Percentiles rank a stretch among this genome's conserved stretches.
These are phyloP conservation scores for Hydractinia symbiolongicarpus DNA, from an alignment of 30 jellyfish, hydroid and myxozoan genomes.

Conservation along the genomic window DNA sequence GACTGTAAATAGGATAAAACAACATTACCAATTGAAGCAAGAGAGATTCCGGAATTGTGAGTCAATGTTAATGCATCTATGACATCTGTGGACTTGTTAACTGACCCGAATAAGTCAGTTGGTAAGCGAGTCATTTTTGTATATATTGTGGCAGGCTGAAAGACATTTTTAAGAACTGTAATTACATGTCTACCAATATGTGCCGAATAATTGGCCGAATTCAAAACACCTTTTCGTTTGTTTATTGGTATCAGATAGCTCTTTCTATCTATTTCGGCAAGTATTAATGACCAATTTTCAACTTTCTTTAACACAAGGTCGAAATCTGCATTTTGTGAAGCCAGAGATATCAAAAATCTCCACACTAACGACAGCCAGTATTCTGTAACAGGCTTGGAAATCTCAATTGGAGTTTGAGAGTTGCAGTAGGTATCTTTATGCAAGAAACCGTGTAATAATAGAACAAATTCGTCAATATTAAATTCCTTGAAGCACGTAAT, in stretches of 20 bases:
- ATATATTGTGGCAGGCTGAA: background rate
- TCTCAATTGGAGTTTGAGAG: background rate
- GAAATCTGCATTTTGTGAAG: background rate
- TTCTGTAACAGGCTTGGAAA: background rate
- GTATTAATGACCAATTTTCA: slow-evolving; percentile 1
- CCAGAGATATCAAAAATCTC: background rate
- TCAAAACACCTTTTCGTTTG: background rate
- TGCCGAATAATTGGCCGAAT: background rate
- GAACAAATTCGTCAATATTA: background rate
- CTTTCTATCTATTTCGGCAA: background rate
- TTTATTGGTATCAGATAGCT: slow-evolving; percentile 15
- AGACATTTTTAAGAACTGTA: background rate
- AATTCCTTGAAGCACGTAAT: slow-evolving; percentile 9
- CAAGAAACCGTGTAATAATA: background rate
- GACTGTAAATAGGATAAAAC: background rate
- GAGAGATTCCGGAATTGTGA: background rate
- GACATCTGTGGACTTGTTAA: slow-evolving; percentile 16
- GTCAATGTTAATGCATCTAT: slow-evolving; percentile 11
- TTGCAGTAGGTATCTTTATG: background rate
- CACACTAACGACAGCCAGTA: slow-evolving; percentile 1
- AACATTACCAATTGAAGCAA: background rate
- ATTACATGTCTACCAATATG: background rate
- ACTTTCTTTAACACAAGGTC: background rate
- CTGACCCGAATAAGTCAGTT: slow-evolving; percentile 11
- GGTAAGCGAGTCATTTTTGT: background rate